Base-by-base conservation (phyloP, 2,113 vertebrate genomes). In the Zosterops lateralis region DNA sequence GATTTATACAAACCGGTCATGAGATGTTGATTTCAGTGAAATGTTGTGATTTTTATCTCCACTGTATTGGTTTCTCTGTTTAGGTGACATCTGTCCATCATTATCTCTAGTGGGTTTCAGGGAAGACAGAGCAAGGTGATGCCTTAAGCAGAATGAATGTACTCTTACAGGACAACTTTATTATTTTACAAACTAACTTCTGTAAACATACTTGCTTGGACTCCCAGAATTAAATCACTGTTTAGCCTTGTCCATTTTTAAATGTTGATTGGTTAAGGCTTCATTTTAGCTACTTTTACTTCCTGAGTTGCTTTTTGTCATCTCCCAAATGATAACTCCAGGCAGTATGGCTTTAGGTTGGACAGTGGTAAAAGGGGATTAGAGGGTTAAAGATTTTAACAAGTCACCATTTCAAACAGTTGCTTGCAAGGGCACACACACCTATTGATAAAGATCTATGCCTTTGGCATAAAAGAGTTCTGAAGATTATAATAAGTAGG, bases 391-490 rank as follows among this genome's bases (percentile, higher is more conserved):
- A 17, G n/a, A 6, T 91, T 92, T 82, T 57, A 50, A 61, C 31
- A 62, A 87, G 74, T 62, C 81, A 70, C 62, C 9, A 31, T 89
- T 91, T 79, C 81, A 83, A 92, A 82, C 32, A 45, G 42, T 76
- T 93, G 62, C 67, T 93, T 79, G 28, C 38, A 74, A 44, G 71
- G 47, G 61, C 42, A 36, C 78, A 51, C 66, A 79, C 66, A 66
- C 71, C 54, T 93, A 74, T 93, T 24, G 93, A 92, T 95, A 95
- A 89, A 45, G 78, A 91, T 95, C 93, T 87, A 14, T 91, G 87
- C 92, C 91, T 93, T 53, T 87, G 93, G 91, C 71, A 77, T 92
- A 51, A 87, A 73, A 56, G 88, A 71, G 18, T 92, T 82, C 58
- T 92, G 64, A 64, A 87, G 62, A 68, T 93, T 73, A 44, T 70